A percentile compares a stretch with the other conserved stretches of the same genome.
Evolutionary conservation across 1,140 invertebrate species (phyloP).

Genomic region (Procambarus virginalis): DNA sequence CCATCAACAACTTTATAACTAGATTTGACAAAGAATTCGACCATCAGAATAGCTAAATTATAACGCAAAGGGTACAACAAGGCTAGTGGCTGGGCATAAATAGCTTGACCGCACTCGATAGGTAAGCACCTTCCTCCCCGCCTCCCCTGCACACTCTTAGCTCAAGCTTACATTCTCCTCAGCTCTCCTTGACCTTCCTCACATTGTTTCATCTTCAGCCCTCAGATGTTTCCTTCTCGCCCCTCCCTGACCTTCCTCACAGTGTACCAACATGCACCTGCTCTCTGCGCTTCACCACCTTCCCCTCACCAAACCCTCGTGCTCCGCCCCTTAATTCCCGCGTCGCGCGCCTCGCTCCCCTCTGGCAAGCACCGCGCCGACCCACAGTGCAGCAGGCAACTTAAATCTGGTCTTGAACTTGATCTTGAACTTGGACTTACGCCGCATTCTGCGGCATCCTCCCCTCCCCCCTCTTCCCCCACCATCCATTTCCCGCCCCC

Average conservation of each 20-base stretch:
- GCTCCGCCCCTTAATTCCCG: background rate
- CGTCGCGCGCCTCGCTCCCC: constrained; percentile 5
- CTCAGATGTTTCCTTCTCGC: background rate
- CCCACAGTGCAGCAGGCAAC: constrained; percentile 28
- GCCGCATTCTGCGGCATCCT: constrained; percentile 13
- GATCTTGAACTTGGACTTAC: constrained; percentile 41
- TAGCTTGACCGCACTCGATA: too few relatives aligned
- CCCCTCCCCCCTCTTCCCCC: background rate
- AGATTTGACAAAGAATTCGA: too few relatives aligned
- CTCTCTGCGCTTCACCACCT: background rate
- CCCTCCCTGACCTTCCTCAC: background rate
- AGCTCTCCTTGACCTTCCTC: background rate
- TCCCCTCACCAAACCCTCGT: background rate
- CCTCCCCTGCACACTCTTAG: background rate
- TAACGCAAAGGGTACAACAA: too few relatives aligned
- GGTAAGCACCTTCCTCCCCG: too few relatives aligned
- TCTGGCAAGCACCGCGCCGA: background rate
- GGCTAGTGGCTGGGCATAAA: too few relatives aligned
- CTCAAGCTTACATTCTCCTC: too few relatives aligned
- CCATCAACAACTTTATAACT: too few relatives aligned
- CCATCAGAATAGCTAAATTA: too few relatives aligned
- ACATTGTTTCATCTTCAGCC: background rate
- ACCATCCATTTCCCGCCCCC: background rate
- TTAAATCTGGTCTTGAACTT: constrained; percentile 44
- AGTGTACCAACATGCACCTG: too few relatives aligned